Percentiles rank a stretch among this genome's conserved stretches.
These are phyloP conservation scores for Gerris buenoi DNA, from an alignment of 1,140 invertebrate species.

Conservation along the genomic window DNA sequence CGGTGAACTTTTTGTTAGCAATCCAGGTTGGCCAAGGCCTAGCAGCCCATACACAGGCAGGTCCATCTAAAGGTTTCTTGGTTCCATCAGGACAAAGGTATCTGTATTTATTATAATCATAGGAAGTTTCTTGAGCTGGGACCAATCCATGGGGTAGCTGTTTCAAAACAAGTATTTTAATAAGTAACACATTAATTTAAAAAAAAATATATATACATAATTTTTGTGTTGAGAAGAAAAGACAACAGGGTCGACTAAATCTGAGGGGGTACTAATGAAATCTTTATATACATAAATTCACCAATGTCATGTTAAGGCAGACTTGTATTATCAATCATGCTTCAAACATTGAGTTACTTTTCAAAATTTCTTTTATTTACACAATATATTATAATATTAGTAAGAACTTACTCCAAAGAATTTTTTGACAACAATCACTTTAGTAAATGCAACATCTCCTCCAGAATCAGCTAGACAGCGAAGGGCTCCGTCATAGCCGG, in stretches of 20 bases:
- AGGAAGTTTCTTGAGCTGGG: conserved; percentile 13
- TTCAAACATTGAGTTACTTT: too few species aligned
- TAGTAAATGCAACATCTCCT: conserved; percentile 71
- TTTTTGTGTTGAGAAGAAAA: too few species aligned
- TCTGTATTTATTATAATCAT: conserved; percentile 43
- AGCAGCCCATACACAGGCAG: conserved; percentile 61
- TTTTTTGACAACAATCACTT: conserved; percentile 58
- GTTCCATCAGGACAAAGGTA: conserved; percentile 72
- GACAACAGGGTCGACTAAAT: too few species aligned
- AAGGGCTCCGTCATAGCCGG: conserved; percentile 69
- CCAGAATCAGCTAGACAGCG: conserved; percentile 59
- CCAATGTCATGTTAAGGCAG: too few species aligned
- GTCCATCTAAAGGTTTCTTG: conserved; percentile 43
- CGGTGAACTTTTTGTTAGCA: conserved; percentile 22
- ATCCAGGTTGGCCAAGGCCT: conserved; percentile 63
- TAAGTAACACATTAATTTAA: too few species aligned
- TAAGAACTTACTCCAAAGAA: conserved; percentile 53
- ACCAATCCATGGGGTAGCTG: conserved; percentile 18
- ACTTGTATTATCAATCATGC: too few species aligned
- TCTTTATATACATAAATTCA: too few species aligned
- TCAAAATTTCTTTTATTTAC: too few species aligned
- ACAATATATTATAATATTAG: too few species aligned
- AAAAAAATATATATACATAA: too few species aligned
- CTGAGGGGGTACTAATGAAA: too few species aligned
- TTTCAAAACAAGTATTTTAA: neutral